Evolutionary conservation across 2,888 invertebrate genomes (phyloP).

Genomic region (Zygaena filipendulae): DNA sequence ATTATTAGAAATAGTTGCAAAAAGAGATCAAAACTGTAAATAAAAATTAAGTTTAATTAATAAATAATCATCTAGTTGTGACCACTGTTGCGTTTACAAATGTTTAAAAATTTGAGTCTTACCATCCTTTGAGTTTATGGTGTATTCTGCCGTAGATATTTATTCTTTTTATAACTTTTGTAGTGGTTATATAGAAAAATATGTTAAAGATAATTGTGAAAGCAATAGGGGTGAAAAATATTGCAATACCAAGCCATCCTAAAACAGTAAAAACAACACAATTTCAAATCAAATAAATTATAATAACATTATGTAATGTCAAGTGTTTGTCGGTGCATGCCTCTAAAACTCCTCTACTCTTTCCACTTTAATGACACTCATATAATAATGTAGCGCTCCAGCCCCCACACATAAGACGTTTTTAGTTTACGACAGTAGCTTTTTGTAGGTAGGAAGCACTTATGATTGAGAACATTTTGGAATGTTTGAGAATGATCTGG

Average conservation of each 20-base stretch:
- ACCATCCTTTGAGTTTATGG: constrained; percentile 88
- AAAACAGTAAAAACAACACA: constrained; percentile 25
- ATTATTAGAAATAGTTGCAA: constrained; percentile 78
- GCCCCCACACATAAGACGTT: no score
- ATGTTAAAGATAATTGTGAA: constrained; percentile 82
- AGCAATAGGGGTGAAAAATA: constrained; percentile 85
- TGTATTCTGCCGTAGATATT: constrained; percentile 88
- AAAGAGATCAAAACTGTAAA: constrained; percentile 82
- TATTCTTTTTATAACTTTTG: constrained; percentile 81
- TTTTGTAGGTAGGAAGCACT: no score
- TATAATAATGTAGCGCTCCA: no score
- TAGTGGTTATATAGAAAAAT: constrained; percentile 83
- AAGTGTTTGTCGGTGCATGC: no score
- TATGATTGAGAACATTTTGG: no score
- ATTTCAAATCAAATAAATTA: no score
- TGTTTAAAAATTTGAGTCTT: constrained; percentile 23
- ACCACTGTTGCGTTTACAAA: no score
- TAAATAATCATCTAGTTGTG: background rate
- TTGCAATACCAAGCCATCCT: constrained; percentile 84
- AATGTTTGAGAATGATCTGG: no score
- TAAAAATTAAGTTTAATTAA: constrained; percentile 19
- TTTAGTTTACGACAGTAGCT: no score
- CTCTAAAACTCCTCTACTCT: no score
- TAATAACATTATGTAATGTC: no score
- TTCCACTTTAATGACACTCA: no score